A percentile compares a stretch with the other conserved stretches of the same genome.
phyloP scores from a whole-genome alignment of 2,113 vertebrate genomes.

The Uropsilus gracilis region DNA sequence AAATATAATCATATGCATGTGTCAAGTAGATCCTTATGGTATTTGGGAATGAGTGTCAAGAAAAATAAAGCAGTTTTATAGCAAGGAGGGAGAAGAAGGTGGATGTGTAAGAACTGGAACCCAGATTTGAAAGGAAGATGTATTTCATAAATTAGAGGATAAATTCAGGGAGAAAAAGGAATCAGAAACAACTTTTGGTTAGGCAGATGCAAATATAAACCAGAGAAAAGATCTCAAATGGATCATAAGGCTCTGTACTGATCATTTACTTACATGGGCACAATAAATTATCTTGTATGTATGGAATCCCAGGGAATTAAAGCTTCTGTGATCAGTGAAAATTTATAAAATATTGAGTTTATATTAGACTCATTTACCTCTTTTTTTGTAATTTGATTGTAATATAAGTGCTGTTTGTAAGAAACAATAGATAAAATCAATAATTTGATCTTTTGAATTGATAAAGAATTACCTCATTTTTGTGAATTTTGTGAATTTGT shows the following conservation, averaged over 20 bases:
- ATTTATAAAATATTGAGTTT: conserved; percentile 49
- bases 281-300: not conserved
- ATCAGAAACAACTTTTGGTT: not conserved
- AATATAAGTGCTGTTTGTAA: conserved; percentile 59
- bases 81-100: not conserved
- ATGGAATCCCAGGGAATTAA: not conserved
- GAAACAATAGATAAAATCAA: conserved; percentile 63
- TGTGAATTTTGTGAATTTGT: conserved; percentile 52
- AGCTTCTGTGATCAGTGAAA: not conserved
- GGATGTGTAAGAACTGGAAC: not conserved
- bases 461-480: conserved; percentile 64
- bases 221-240: not conserved
- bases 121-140: conserved; percentile 25
- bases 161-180: not conserved
- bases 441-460: conserved; percentile 65
- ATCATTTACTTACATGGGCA: not conserved
- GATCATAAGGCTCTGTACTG: not conserved
- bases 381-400: conserved; percentile 16
- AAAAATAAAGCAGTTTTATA: not conserved
- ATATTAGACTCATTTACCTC: conserved; percentile 51
- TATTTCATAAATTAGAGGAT: not conserved
- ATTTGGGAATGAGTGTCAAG: conserved; percentile 9
- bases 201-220: not conserved
- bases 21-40: not conserved
- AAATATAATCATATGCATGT: not conserved